Percentiles rank a stretch among this genome's conserved stretches.
Conservation (phyloP, 2,888 invertebrate species). For the Molanna angustata region DNA sequence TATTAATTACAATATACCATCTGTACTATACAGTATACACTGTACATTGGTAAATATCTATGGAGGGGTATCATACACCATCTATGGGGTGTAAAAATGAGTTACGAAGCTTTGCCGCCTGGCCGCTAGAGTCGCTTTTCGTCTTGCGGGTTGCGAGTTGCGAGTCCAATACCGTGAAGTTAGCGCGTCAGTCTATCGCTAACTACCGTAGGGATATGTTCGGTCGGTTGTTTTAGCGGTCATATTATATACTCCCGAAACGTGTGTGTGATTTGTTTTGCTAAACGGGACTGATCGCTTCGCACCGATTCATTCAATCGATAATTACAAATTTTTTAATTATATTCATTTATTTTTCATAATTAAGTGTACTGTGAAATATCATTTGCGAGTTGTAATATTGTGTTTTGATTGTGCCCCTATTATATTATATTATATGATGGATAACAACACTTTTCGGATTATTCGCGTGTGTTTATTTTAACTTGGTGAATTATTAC, state of each 20-base stretch:
- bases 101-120: constrained; percentile 2
- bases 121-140: constrained; percentile 18
- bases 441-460: constrained; percentile 27
- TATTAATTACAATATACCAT: too few relatives aligned
- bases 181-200: constrained; percentile 26
- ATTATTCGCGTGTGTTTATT: constrained; percentile 25
- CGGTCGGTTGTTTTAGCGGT: constrained; percentile 22
- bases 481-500: constrained; percentile 22
- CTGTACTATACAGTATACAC: too few relatives aligned
- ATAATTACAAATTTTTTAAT: constrained; percentile 25
- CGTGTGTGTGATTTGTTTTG: constrained; percentile 26
- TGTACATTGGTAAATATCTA: too few relatives aligned
- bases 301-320: constrained; percentile 23
- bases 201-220: constrained; percentile 17
- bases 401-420: constrained; percentile 18
- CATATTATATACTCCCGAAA: constrained; percentile 20
- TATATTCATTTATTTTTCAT: constrained; percentile 12
- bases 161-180: constrained; percentile 18
- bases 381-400: constrained; percentile 17
- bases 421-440: constrained; percentile 12
- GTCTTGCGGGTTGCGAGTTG: too few relatives aligned
- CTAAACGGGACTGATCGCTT: constrained; percentile 26
- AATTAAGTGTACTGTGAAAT: constrained; percentile 26
- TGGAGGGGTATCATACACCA: constrained; percentile 10
- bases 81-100: constrained; percentile 22